Evolutionary conservation across 2,888 invertebrate genomes (phyloP), one percentile per base, ranked within the genome.

Genomic region (Nudaria mundana): DNA sequence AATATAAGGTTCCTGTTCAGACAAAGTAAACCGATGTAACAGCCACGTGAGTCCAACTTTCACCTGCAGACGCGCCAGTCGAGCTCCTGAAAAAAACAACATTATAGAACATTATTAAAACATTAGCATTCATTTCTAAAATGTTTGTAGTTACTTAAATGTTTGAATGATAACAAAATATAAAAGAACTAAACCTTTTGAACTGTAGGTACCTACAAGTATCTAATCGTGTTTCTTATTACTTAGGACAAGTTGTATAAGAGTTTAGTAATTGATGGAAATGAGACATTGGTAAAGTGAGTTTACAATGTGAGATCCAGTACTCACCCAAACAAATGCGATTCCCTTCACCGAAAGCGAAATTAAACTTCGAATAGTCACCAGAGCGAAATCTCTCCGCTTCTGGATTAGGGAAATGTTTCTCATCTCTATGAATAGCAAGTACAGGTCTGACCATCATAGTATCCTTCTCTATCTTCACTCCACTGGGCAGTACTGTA

Each of bases 301-400:
- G n/a, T n/a, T n/a, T n/a, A n/a, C n/a, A n/a, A n/a, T n/a, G n/a
- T n/a, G n/a, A n/a, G n/a, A n/a, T n/a, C n/a, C n/a, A n/a, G 13
- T 14, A 63, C 76, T 76, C 63, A 89, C 90, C 90, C 30, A 90
- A 72, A 53, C 90, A 90, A 50, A 77, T 76, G 18, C 90, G 71
- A 30, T 87, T 85, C 25, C 90, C 90, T 56, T 83, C 88, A 7
- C 90, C 90, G 63, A 90, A 90, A 5, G 89, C 84, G 42, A 90
- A 52, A 56, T 75, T 89, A 50, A 66, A 86, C 24, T 79, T 59
- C 1, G 44, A 36, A 42, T 22, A 36, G 72, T 73, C 30, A n/a
- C 68, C 54, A 10, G 65, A 40, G 18, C 70, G 56, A 67, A 91
- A 91, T 47, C 90, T 71, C 23, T 88, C 84, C 2, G 89, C 89